Evolutionary conservation across 2,888 invertebrate genomes (phyloP).

Genomic region (Xylota sylvarum): DNA sequence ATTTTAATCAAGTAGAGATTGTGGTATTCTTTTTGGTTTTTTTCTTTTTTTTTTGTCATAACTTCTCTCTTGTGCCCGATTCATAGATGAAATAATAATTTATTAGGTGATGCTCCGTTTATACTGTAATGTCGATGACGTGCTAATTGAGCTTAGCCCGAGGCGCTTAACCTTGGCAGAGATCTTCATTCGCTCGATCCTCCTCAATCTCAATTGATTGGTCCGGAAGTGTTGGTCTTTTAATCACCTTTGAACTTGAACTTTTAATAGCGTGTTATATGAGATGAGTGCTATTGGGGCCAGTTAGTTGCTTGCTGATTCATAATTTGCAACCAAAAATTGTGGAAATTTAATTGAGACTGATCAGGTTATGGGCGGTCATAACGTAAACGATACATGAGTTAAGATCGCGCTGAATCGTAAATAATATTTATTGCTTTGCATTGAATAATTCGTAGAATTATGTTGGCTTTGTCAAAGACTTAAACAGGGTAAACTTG

Average conservation of each 20-base stretch:
- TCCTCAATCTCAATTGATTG: slow-evolving; percentile 33
- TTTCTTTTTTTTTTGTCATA: background rate
- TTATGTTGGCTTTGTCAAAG: background rate
- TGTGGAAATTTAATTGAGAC: background rate
- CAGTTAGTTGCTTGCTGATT: slow-evolving; percentile 13
- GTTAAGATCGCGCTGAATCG: slow-evolving; percentile 3
- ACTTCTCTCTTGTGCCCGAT: background rate
- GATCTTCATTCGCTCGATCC: slow-evolving; percentile 21
- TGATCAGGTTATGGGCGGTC: background rate
- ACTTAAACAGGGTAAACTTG: background rate
- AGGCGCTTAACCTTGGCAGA: slow-evolving; percentile 28
- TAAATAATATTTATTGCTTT: background rate
- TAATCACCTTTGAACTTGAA: slow-evolving; percentile 66
- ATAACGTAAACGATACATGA: background rate
- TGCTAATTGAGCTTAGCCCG: background rate
- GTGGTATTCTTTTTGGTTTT: slow-evolving; percentile 2
- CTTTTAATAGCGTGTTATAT: slow-evolving; percentile 16
- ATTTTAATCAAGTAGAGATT: slow-evolving; percentile 12
- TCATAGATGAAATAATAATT: background rate
- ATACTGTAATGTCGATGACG: slow-evolving; percentile 13
- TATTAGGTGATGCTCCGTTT: background rate
- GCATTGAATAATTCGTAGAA: background rate
- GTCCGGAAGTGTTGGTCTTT: slow-evolving; percentile 37
- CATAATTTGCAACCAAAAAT: slow-evolving; percentile 1
- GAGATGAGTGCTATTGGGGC: background rate